A percentile compares a stretch with the other conserved stretches of the same genome.
Evolutionary conservation across 2,113 vertebrate genomes (phyloP).

Genomic region (Oncorhynchus mykiss): DNA sequence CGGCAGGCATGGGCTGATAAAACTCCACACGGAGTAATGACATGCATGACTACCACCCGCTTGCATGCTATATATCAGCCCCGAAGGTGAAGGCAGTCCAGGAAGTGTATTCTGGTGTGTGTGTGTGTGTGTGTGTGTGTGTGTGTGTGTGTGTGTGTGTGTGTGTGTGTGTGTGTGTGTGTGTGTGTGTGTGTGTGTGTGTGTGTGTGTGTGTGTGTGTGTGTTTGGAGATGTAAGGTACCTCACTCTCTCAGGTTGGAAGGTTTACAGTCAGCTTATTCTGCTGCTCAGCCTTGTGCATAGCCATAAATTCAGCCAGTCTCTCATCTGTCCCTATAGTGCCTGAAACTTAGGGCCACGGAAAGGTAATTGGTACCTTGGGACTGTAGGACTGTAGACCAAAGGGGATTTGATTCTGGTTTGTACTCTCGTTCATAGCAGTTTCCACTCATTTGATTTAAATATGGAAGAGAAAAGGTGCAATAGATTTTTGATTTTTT

Average conservation of each 20-base stretch:
- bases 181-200: too few relatives aligned
- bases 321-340: conserved; percentile 24
- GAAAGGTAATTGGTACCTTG: conserved; percentile 47
- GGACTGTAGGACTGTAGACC: conserved; percentile 25
- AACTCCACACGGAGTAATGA: conserved; percentile 56
- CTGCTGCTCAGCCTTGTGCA: conserved; percentile 53
- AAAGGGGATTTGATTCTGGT: conserved; percentile 22
- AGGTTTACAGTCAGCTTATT: conserved; percentile 59
- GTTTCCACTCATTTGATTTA: too few relatives aligned
- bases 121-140: too few relatives aligned
- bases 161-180: too few relatives aligned
- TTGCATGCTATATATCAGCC: conserved; percentile 44
- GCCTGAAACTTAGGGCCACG: conserved; percentile 38
- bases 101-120: neutral
- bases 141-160: too few relatives aligned
- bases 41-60: conserved; percentile 56
- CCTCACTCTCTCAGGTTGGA: conserved; percentile 42
- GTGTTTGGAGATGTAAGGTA: conserved; percentile 13
- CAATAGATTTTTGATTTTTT: too few relatives aligned
- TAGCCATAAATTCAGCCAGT: neutral
- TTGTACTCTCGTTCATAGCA: too few relatives aligned
- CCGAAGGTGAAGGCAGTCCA: conserved; percentile 51
- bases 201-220: too few relatives aligned
- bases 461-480: too few relatives aligned
- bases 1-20: conserved; percentile 46